Base-by-base conservation (phyloP, 2,888 invertebrate genomes). In the Heterodera filipjevi region DNA sequence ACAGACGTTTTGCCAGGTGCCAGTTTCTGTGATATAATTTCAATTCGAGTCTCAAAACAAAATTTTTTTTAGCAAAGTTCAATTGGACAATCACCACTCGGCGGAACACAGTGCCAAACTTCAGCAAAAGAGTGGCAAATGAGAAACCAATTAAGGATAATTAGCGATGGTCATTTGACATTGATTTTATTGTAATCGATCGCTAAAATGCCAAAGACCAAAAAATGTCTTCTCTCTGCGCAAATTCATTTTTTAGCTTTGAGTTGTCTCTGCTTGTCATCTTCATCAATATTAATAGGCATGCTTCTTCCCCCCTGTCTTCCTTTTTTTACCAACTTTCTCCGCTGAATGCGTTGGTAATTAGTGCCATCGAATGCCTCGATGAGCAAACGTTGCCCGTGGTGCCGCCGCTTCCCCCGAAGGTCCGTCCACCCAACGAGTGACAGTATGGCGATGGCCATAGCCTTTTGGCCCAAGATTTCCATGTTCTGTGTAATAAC, bases 51-150 rank as follows among this genome's bases (percentile, higher is more conserved):
- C 3, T 27, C n/a, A 30, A 59, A 59, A 59, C 14, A 49, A 49
- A 44, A 44, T 44, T 44, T 10, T 12, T 44, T 59, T 59, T 27
- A 59, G 59, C 59, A 59, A 59, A 59, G 27, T 27, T 1, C 59
- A 59, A 27, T 59, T 59, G 59, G 59, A 59, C 27, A 27, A 59
- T 8, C 59, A 59, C 59, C 59, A 59, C 59, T 22, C 59, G 27
- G n/a, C 59, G 8, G 59, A n/a, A 8, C 59, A 59, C 59, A 59
- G 59, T 59, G 59, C 59, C 59, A 59, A 59, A 59, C 59, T 59
- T n/a, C 59, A 59, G 6, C n/a, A 22, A 22, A 1, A 16, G 14
- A 49, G n/a, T n/a, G 59, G n/a, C 3, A n/a, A 27, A 59, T 59
- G n/a, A 59, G n/a, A 19, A 27, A 16, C 19, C 49, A 19, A 49